Evolutionary conservation across 2,797 vertebrate species (phyloP).

Genomic region (Eulemur mongoz): DNA sequence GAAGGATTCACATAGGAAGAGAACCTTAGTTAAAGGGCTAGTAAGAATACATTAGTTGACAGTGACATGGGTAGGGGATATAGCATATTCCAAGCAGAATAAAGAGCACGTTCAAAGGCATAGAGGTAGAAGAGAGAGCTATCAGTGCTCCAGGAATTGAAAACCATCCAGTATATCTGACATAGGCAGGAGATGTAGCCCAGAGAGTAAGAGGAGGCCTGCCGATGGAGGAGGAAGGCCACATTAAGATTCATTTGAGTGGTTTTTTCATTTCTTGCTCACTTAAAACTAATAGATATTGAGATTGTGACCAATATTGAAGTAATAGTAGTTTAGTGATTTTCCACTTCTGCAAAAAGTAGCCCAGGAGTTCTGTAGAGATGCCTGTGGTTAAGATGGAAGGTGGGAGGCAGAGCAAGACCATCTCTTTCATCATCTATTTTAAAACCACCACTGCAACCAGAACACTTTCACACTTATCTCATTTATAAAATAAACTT

Average conservation of each 20-base stretch:
- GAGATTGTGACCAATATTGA: neutral
- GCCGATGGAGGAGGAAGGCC: neutral
- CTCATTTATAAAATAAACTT: neutral
- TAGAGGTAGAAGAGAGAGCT: neutral
- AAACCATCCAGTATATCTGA: neutral
- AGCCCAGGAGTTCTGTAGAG: neutral
- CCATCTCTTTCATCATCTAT: neutral
- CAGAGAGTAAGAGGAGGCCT: neutral
- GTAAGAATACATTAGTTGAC: neutral
- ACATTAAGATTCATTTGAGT: neutral
- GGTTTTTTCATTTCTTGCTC: neutral
- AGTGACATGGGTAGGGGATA: neutral
- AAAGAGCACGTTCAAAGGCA: neutral
- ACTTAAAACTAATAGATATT: neutral
- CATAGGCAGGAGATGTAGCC: neutral
- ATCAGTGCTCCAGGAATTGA: neutral
- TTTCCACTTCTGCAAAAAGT: neutral
- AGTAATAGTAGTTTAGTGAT: neutral
- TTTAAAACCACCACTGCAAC: neutral
- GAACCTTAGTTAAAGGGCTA: neutral
- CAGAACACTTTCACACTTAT: neutral
- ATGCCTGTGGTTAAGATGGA: neutral
- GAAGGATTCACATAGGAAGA: neutral
- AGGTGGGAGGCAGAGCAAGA: neutral
- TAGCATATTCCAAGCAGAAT: neutral